Evolutionary conservation across 2,888 invertebrate species (phyloP).

Genomic region (Lithophane ornitopus): DNA sequence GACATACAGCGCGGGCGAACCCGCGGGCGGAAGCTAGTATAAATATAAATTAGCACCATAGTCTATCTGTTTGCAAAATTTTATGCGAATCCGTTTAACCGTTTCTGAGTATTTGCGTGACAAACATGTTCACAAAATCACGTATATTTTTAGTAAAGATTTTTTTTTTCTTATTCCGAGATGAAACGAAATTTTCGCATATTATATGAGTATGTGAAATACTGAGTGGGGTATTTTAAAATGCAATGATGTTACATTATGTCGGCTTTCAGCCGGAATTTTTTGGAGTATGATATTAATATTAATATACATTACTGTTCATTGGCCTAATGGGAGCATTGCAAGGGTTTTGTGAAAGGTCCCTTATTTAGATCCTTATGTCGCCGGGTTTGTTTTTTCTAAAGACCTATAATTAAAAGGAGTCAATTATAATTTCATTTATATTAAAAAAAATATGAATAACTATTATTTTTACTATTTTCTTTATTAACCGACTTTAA

Average conservation of each 20-base stretch:
- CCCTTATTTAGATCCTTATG: background rate
- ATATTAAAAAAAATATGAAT: too few species aligned
- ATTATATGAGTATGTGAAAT: background rate
- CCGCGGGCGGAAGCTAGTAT: too few species aligned
- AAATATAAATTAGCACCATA: too few species aligned
- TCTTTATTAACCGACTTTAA: background rate
- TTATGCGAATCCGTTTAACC: too few species aligned
- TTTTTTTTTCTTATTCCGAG: background rate
- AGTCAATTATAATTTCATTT: background rate
- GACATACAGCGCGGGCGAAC: too few species aligned
- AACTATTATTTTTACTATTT: background rate
- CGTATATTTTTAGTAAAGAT: background rate
- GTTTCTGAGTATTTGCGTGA: too few species aligned
- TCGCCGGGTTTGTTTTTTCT: background rate
- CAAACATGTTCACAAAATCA: too few species aligned
- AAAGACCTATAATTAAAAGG: background rate
- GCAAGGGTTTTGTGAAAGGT: background rate
- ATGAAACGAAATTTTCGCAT: background rate
- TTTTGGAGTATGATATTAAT: conserved; percentile 38
- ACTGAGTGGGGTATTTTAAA: conserved; percentile 33
- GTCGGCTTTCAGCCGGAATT: background rate
- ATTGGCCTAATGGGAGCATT: conserved; percentile 7
- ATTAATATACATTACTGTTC: conserved; percentile 32
- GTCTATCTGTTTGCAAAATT: too few species aligned
- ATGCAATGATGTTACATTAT: conserved; percentile 28